phyloP scores from a whole-genome alignment of 2,888 invertebrate species.

The Diaperis boleti region DNA sequence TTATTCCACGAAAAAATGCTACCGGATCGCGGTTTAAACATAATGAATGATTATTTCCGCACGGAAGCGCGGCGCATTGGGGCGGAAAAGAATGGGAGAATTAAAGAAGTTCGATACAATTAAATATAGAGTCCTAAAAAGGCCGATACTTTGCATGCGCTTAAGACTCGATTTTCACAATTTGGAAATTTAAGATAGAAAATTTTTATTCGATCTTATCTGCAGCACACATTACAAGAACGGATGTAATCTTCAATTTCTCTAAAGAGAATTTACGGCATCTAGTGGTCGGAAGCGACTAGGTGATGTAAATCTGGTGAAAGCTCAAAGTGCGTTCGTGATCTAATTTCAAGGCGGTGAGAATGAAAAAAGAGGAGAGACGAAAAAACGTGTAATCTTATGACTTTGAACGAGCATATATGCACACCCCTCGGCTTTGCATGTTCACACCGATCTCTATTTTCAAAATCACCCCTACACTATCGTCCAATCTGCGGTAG shows the following conservation, averaged over 20 bases:
- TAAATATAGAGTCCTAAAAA: too few relatives aligned
- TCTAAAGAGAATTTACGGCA: neutral
- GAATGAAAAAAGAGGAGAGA: too few relatives aligned
- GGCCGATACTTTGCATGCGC: too few relatives aligned
- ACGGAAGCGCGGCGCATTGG: constrained; percentile 1
- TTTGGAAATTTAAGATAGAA: too few relatives aligned
- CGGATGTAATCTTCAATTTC: neutral
- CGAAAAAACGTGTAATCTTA: constrained; percentile 51
- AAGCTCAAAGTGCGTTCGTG: constrained; percentile 48
- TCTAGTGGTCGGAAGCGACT: neutral
- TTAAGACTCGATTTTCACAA: too few relatives aligned
- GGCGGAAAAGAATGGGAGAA: too few relatives aligned
- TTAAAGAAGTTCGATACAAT: too few relatives aligned
- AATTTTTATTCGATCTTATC: too few relatives aligned
- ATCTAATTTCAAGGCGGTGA: constrained; percentile 50
- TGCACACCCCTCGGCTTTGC: constrained; percentile 45
- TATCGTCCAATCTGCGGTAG: constrained; percentile 55
- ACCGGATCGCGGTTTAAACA: constrained; percentile 19
- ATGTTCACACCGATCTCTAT: constrained; percentile 50
- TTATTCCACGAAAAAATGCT: constrained; percentile 49
- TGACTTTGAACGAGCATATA: constrained; percentile 47
- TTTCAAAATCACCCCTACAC: constrained; percentile 53
- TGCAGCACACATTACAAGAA: too few relatives aligned
- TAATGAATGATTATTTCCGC: constrained; percentile 22
- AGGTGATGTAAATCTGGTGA: constrained; percentile 40